Base-by-base conservation (phyloP, 2,797 vertebrate genomes). In the Phoebastria nigripes region DNA sequence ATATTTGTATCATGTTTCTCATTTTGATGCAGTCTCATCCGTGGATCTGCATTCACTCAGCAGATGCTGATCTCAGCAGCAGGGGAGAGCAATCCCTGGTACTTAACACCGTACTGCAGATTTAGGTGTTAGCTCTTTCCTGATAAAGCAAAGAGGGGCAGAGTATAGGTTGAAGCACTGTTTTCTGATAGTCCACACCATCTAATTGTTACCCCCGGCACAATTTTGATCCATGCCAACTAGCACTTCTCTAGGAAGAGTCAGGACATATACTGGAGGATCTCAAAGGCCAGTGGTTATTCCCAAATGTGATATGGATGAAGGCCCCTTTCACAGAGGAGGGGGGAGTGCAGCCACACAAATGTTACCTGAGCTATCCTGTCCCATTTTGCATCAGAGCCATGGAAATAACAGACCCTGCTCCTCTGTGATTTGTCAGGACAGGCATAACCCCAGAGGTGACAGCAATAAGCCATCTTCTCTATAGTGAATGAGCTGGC, bases 261-360 rank as follows among this genome's bases (percentile, higher is more conserved):
- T 37, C 42, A 44, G 33, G 28, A 49, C 4, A 6, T 33, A 11
- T 12, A 42, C 15, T 24, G 24, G 37, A 44, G 33, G 44, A 51
- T 22, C 10, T 51, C 37, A 51, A 72, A 65, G 44, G 15, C 22
- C 59, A 7, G 67, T 33, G 26, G 28, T 37, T 66, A 19, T 28
- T 81, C 52, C 41, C 33, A 66, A 44, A 66, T 18, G 5, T 14
- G 37, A 19, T 8, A 8, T 7, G 42, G 10, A 26, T 10, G 14
- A 72, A 56, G 31, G 39, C 13, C 29, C 6, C 13, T 19, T 41
- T 47, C 4, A 6, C 24, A 25, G 6, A 54, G 39, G 15, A 46
- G 4, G 22, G 3, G 4, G 26, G 4, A 33, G 2, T 24, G 28
- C 4, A 44, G 12, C 8, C 33, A 28, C 28, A 4, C 16, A 33